phyloP scores from a whole-genome alignment of 1,140 invertebrate species.

The Phymastichus coffea region DNA sequence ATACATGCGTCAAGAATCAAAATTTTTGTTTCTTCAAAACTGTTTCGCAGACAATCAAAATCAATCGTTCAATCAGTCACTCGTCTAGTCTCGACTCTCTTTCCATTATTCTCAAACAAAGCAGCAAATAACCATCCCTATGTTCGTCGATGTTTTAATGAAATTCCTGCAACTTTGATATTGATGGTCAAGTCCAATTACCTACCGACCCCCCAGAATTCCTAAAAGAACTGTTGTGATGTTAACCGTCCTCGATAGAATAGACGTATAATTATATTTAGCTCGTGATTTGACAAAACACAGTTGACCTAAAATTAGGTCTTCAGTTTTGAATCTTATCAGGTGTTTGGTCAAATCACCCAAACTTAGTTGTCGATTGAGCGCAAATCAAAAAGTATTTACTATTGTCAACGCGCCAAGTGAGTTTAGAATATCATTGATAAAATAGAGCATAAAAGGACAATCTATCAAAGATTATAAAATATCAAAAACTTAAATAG shows the following conservation, averaged over 20 bases:
- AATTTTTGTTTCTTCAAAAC: too few relatives aligned
- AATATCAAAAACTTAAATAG: too few relatives aligned
- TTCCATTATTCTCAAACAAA: conserved; percentile 2
- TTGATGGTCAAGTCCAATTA: conserved; percentile 33
- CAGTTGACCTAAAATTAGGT: too few relatives aligned
- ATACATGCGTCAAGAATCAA: too few relatives aligned
- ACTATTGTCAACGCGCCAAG: too few relatives aligned
- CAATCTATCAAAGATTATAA: too few relatives aligned
- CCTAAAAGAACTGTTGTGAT: conserved; percentile 48
- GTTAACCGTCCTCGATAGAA: conserved; percentile 54
- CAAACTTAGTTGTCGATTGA: too few relatives aligned
- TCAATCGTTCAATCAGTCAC: not conserved
- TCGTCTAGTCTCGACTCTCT: conserved; percentile 1
- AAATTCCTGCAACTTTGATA: conserved; percentile 39
- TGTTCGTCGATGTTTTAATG: conserved; percentile 33
- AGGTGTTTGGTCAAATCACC: too few relatives aligned
- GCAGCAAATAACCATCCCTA: not conserved
- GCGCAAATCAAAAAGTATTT: too few relatives aligned
- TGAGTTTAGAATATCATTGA: too few relatives aligned
- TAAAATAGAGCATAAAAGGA: too few relatives aligned
- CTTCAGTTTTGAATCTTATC: too few relatives aligned
- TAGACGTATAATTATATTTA: conserved; percentile 51
- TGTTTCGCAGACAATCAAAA: not conserved
- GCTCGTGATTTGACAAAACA: conserved; percentile 47
- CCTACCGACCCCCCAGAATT: conserved; percentile 35